A percentile compares a stretch with the other conserved stretches of the same genome.
phyloP scores from a whole-genome alignment of 30 jellyfish, hydroid and myxozoan genomes.

The Hydractinia echinata region DNA sequence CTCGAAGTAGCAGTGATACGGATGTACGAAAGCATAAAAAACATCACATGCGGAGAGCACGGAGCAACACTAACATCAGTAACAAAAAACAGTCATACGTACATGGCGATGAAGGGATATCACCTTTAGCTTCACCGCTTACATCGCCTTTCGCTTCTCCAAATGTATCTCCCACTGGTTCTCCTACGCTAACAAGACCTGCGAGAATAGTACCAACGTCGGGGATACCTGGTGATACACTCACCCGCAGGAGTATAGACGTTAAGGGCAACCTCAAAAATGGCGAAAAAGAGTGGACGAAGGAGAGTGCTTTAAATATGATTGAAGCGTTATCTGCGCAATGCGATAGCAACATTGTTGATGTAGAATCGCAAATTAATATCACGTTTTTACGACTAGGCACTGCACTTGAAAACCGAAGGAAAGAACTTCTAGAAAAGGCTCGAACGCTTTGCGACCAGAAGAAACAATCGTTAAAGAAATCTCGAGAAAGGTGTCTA shows the following conservation, averaged over 20 bases:
- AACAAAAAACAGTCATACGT: too few relatives aligned
- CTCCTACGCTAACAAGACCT: too few relatives aligned
- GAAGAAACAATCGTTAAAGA: background rate
- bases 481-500: background rate
- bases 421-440: slow-evolving; percentile 5
- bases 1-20: slow-evolving; percentile 1
- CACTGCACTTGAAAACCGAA: background rate
- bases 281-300: background rate
- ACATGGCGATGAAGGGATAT: too few relatives aligned
- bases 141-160: too few relatives aligned
- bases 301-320: slow-evolving; percentile 7
- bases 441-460: background rate
- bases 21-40: background rate
- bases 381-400: background rate
- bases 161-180: too few relatives aligned
- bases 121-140: too few relatives aligned
- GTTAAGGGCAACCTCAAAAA: too few relatives aligned
- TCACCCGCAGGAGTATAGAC: too few relatives aligned
- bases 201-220: too few relatives aligned
- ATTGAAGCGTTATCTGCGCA: slow-evolving; percentile 9
- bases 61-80: background rate
- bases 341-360: slow-evolving; percentile 9
- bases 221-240: too few relatives aligned
- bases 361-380: slow-evolving; percentile 12
- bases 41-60: background rate